Evolutionary conservation across 2,797 vertebrate genomes (phyloP), one percentile per base, ranked within the genome.

Genomic region (Oryzias sinensis): DNA sequence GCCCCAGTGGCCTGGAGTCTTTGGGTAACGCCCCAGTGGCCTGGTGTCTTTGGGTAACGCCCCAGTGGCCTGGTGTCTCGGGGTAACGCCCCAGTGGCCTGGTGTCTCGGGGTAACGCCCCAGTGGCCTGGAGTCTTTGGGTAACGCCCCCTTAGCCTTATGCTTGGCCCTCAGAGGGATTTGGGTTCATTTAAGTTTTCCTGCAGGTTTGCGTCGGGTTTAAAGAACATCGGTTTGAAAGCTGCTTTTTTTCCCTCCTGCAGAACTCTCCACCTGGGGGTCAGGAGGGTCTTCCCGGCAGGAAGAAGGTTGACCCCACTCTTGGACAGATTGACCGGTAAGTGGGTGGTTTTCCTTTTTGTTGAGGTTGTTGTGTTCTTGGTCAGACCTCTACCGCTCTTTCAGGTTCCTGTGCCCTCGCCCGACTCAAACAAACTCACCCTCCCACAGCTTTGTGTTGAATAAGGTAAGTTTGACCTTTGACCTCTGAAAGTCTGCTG

Each of bases 341-440:
- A 22, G 81, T 60, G 33, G 33, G 33, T 11, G 33, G 33, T 33
- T 16, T 22, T 24, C 15, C 5, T 43, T 20, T 15, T 24, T 14
- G 5, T 22, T 24, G 20, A 24, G 42, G n/a, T n/a, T 8, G n/a
- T 1, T 1, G 6, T 16, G 24, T 27, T 27, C 47, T 20, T 47
- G 1, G 22, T 33, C 33, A 33, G 33, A 33, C 2, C 8, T 9
- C 2, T 9, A 33, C 33, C 8, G 8, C 43, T 46, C 25, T 49
- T 53, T 56, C 62, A 92, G 91, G 83, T 93, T 88, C 72, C 66
- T 93, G 24, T 74, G 67, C 66, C 90, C 81, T 25, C 49, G 78
- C 42, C 53, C 65, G 0, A 54, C 72, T 9, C 77, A 56, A 33
- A 58, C 44, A 4, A 48, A 49, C 53, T n/a, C 33, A 11, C 33